phyloP scores from a whole-genome alignment of 2,113 vertebrate genomes.

The Isurus oxyrinchus region DNA sequence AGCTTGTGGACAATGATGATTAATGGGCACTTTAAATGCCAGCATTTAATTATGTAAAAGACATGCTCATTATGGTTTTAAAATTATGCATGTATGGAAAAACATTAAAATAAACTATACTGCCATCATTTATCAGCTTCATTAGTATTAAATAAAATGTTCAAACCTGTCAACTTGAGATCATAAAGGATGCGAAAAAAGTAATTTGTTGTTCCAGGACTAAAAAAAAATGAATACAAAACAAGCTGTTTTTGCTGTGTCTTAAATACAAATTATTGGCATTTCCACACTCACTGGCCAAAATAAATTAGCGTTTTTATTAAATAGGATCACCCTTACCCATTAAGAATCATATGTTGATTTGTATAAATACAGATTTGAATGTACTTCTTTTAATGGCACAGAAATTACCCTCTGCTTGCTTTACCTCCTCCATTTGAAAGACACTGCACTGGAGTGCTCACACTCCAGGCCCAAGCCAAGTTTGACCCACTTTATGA shows the following conservation, averaged over 20 bases:
- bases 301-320: background rate
- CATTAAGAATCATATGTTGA: background rate
- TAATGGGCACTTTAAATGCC: conserved; percentile 37
- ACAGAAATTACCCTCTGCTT: background rate
- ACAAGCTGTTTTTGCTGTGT: background rate
- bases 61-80: conserved; percentile 35
- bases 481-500: background rate
- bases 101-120: conserved; percentile 34
- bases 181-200: conserved; percentile 17
- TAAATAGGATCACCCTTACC: background rate
- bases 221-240: background rate
- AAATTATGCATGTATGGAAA: conserved; percentile 35
- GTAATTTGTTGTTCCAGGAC: conserved; percentile 24
- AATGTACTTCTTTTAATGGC: background rate
- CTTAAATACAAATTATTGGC: background rate
- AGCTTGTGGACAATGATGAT: conserved; percentile 37
- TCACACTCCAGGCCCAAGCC: conserved; percentile 40
- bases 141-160: conserved; percentile 38
- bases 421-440: conserved; percentile 38
- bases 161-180: conserved; percentile 26
- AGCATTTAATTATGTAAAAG: conserved; percentile 38
- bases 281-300: background rate
- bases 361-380: background rate
- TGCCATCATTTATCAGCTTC: conserved; percentile 37
- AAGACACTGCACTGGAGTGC: conserved; percentile 51